Base-by-base conservation (phyloP, 2,797 vertebrate genomes). In the Eupleurogrammus muticus region DNA sequence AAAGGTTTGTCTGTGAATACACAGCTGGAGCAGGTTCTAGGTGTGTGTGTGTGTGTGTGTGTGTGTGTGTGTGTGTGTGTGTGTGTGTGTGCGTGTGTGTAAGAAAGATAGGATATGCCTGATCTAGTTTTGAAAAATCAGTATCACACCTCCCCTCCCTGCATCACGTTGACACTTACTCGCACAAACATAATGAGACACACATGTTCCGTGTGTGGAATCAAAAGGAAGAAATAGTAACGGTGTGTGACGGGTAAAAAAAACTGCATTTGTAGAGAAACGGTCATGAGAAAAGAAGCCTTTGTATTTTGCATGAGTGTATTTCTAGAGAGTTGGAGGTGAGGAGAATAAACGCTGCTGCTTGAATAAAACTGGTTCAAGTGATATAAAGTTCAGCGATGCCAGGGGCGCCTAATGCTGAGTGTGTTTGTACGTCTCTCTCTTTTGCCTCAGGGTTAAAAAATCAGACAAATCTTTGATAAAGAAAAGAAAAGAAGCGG, bases 1-100 rank as follows among this genome's bases (percentile, higher is more conserved):
- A 52, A 71, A 48, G 59, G 78, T 71, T 83, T 68, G 67, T 85
- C 74, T 69, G 70, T 49, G 49, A 52, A 51, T 64, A 67, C 66
- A 79, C 71, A 60, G 72, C 65, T 67, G 56, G 46, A 66, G n/a
- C 52, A 60, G 51, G 53, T 49, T 54, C n/a, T 40, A 32, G 13
- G 17, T 36, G 9, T 47, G 28, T 60, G 50, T 67, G 40, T 66
- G 35, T 53, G 38, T 64, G 10, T 67, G 32, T 56, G 17, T 49
- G 21, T 9, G 44, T 38, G 1, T 42, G n/a, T 65, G 13, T 67
- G 32, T 64, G 20, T 61, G 21, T 35, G 20, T 72, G 32, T 40
- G 36, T 50, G n/a, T 66, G 47, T 56, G 50, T 64, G 11, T 28
- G 36, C n/a, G 14, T 28, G 24, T 49, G 28, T 19, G 35, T 36